Evolutionary conservation across 2,888 invertebrate genomes (phyloP), one percentile per base, ranked within the genome.

Genomic region (Miltochrista miniata): DNA sequence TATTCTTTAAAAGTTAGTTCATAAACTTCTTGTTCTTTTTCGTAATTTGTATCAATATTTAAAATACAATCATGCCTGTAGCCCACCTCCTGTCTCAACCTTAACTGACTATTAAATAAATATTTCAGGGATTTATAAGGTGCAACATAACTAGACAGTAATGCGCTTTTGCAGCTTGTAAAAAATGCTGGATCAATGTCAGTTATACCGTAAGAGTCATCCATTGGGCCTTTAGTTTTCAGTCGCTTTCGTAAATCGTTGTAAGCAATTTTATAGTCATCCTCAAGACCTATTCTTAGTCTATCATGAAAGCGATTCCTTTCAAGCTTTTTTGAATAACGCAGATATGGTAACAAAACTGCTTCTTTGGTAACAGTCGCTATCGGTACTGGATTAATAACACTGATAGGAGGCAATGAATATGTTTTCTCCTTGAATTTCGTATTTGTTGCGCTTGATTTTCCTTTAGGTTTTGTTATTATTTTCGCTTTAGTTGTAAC

Each of bases 41-140:
- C 82, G 41, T 92, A 77, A 61, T 93, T 93, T 48, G 86, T 86
- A 48, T 94, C 92, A 29, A 94, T 93, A 42, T 93, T 88, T 43
- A 93, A 74, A 55, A 87, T 79, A 48, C 83, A 82, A 64, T 93
- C 93, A 46, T 80, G 83, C 66, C 85, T 83, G 44, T 81, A 86
- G 0, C 90, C 92, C 15, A 87, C 71, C 60, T 86, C 79, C 45
- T 81, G 76, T 55, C 66, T 76, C 31, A 73, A 51, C 54, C 81
- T 65, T 41, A 86, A 41, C 33, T 72, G 60, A 51, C 74, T 59
- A 63, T 76, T 74, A 40, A 77, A 70, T 14, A 74, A 48, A 53
- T 51, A 48, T 63, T 76, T 78, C 1, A 85, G 58, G 8, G 83
- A 77, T 69, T 85, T 87, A 59, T 68, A 87, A 15, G 74, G 54